These are phyloP conservation scores for Apotomis betuletana DNA, from an alignment of 2,888 invertebrate species.

Conservation along the genomic window DNA sequence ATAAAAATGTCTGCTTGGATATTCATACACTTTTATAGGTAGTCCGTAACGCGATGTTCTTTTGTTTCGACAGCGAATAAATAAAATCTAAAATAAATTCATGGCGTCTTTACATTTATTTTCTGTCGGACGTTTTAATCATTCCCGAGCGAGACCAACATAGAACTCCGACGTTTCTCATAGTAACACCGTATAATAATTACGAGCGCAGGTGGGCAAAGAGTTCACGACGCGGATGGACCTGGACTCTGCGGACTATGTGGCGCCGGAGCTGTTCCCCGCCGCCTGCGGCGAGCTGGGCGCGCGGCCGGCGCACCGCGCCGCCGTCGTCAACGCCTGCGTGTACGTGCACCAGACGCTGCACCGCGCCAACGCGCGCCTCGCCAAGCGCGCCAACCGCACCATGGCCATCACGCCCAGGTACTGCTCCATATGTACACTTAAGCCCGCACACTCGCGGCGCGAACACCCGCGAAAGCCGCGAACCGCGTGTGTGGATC, in stretches of 20 bases:
- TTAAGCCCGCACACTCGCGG: too few species aligned
- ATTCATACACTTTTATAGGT: too few species aligned
- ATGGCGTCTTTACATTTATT: too few species aligned
- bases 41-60: slow-evolving; percentile 84
- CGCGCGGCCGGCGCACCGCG: slow-evolving; percentile 91
- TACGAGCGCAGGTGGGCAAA: slow-evolving; percentile 87
- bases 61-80: too few species aligned
- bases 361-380: slow-evolving; percentile 95
- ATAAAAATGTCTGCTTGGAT: too few species aligned
- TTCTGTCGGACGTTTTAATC: too few species aligned
- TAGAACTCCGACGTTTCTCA: too few species aligned
- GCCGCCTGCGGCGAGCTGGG: slow-evolving; percentile 91
- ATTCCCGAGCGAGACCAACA: too few species aligned
- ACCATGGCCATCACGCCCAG: slow-evolving; percentile 99
- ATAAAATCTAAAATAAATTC: too few species aligned
- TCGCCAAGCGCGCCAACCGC: slow-evolving; percentile 95
- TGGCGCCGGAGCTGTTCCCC: slow-evolving; percentile 95
- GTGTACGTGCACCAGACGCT: slow-evolving; percentile 99
- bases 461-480: too few species aligned
- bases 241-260: slow-evolving; percentile 93
- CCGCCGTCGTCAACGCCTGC: slow-evolving; percentile 99
- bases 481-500: too few species aligned
- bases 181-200: too few species aligned
- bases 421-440: slow-evolving; percentile 57
- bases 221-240: slow-evolving; percentile 98